Evolutionary conservation across 2,797 vertebrate species (phyloP).

Genomic region (Pseudochirops corinnae): DNA sequence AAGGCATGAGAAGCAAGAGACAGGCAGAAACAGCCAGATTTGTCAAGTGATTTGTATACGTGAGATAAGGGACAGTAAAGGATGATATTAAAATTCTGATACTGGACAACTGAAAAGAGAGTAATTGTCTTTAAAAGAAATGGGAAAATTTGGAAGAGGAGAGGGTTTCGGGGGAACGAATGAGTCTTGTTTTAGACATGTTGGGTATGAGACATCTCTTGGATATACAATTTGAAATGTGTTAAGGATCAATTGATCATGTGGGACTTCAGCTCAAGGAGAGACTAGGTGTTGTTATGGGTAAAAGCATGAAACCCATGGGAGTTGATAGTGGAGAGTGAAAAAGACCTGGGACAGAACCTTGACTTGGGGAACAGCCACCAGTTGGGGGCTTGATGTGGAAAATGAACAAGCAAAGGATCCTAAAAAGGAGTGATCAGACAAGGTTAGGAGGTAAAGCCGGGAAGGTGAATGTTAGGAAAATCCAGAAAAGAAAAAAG

Average conservation of each 20-base stretch:
- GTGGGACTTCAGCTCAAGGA: background rate
- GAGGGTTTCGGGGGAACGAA: background rate
- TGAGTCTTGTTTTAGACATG: background rate
- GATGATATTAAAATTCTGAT: background rate
- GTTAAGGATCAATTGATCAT: background rate
- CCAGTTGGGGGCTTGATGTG: background rate
- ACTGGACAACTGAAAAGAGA: background rate
- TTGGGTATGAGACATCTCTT: background rate
- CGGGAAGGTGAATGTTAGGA: background rate
- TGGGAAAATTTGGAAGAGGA: background rate
- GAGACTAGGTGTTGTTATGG: background rate
- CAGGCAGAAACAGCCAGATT: background rate
- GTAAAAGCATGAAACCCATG: background rate
- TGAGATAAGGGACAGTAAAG: too few species aligned
- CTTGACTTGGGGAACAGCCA: background rate
- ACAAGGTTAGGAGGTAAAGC: background rate
- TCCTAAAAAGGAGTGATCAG: background rate
- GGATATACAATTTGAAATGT: background rate
- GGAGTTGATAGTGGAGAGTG: background rate
- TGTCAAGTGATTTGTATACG: background rate
- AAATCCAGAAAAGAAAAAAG: background rate
- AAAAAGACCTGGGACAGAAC: background rate
- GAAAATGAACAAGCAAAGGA: background rate
- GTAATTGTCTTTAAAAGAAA: background rate
- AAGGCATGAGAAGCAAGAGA: background rate